These are phyloP conservation scores for Zhengitettix transpicula DNA, from an alignment of 2,888 invertebrate genomes.

Conservation along the genomic window DNA sequence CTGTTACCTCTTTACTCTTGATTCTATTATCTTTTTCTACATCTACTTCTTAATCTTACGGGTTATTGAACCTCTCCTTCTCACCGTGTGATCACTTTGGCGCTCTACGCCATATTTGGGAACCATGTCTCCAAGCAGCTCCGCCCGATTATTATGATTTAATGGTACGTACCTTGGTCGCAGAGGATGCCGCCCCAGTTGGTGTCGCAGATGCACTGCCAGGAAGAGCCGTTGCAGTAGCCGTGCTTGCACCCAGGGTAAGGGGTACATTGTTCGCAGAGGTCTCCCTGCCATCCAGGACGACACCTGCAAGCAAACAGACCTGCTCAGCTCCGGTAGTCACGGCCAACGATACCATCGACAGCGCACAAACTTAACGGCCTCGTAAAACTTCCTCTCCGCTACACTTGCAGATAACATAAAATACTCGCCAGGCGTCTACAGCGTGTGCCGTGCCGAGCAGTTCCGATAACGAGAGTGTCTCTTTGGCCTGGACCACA, in stretches of 20 bases:
- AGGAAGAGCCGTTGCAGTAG: slow-evolving; percentile 81
- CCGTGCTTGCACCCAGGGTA: slow-evolving; percentile 96
- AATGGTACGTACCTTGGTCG: slow-evolving; percentile 56
- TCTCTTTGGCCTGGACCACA: too few species aligned
- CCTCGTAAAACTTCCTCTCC: background rate
- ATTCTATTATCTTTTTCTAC: too few species aligned
- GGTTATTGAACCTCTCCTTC: too few species aligned
- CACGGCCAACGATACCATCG: background rate
- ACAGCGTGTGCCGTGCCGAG: too few species aligned
- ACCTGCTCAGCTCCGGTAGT: background rate
- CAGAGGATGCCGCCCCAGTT: slow-evolving; percentile 98
- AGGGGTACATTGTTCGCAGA: slow-evolving; percentile 83
- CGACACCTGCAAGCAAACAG: slow-evolving; percentile 51
- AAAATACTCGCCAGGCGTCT: background rate
- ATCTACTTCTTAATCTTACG: too few species aligned
- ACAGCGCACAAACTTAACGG: background rate
- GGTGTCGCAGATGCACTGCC: slow-evolving; percentile 93
- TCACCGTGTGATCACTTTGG: too few species aligned
- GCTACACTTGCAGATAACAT: background rate
- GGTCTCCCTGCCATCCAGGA: slow-evolving; percentile 80
- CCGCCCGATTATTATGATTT: too few species aligned
- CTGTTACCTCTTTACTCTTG: too few species aligned
- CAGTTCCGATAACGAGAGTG: too few species aligned
- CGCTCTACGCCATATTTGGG: too few species aligned
- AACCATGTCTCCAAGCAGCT: too few species aligned